Base-by-base conservation (phyloP, 2,797 vertebrate species). In the Sternotherus odoratus region DNA sequence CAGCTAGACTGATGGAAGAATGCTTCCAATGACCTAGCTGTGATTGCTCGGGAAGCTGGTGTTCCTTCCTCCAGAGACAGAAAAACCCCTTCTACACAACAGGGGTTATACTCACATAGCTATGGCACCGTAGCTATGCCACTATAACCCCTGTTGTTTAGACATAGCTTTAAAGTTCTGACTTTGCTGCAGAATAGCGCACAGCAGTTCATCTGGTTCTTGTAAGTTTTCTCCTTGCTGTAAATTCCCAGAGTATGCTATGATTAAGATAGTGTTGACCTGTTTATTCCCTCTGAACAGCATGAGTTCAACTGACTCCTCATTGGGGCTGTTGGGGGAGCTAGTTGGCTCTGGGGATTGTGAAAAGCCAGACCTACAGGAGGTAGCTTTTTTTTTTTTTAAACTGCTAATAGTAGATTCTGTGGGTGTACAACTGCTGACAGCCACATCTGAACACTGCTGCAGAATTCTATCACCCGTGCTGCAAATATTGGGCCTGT, bases 401-500 rank as follows among this genome's bases (percentile, higher is more conserved):
- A 81, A 81, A 87, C 77, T 94, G 87, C 91, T 94, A 84, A 89
- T 85, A 72, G 94, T 49, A 77, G 92, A 94, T 96, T 97, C 89
- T 87, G 86, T 92, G 80, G 74, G 72, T 92, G 83, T 92, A 74
- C 48, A 82, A 78, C 88, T 91, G 79, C 95, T 86, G 87, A 93
- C 84, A 95, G 69, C 77, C 85, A 77, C 16, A 21, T 28, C n/a
- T n/a, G 91, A 96, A 94, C 53, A 57, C 4, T 86, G 56, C 82
- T 89, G 43, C 24, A 78, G 88, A 84, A 92, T 92, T 88, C 77
- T 53, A 49, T 91, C 94, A 74, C 77, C 53, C 88, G 50, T 97
- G 83, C 85, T 94, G 75, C 72, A 88, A 89, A 91, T 84, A 89
- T 83, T 84, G 89, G 80, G 39, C 74, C 50, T 57, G 46, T 49